Evolutionary conservation across 2,888 invertebrate genomes (phyloP), one percentile per base, ranked within the genome.

Genomic region (Baccha elongata): DNA sequence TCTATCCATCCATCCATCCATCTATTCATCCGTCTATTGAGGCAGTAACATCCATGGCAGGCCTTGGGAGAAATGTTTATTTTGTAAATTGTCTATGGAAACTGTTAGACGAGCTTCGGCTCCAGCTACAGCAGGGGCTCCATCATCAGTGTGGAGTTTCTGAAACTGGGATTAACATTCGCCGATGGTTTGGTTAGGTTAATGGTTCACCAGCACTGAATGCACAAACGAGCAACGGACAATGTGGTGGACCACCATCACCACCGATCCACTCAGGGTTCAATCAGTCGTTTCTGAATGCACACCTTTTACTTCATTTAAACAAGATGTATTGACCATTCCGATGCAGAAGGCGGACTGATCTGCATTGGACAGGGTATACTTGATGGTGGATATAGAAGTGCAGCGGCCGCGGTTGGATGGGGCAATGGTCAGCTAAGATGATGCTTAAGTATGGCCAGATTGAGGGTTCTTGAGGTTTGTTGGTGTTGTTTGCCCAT

Each of bases 251-350:
- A 76, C 75, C 81, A 81, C 68, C 78, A 83, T 68, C 83, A 73
- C 44, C 67, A 64, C 17, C 37, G 17, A 64, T 73, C 35, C 72
- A 83, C 68, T 78, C 64, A 68, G 58, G 42, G 73, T 73, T 83
- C 76, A 83, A 78, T 83, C 83, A 83, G 72, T 76, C 81, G 76
- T 72, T 68, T 62, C 72, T 62, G 67, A 52, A 76, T 58, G 64
- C 68, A 64, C 60, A 74, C 65, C 71, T 60, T 72, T 67, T 55
- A 60, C 48, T 68, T 62, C 76, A 73, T 83, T 78, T 78, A 78
- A 83, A 83, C 83, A 83, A 83, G 83, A 83, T 72, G 78, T 83
- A 78, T 68, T 83, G 83, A 83, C 83, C 83, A 58, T 78, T 76
- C 42, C 44, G 15, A 68, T 48, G 29, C 60, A 40, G 55, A 46